Evolutionary conservation across 2,888 invertebrate species (phyloP), one percentile per base, ranked within the genome.

Genomic region (Eledone cirrhosa): DNA sequence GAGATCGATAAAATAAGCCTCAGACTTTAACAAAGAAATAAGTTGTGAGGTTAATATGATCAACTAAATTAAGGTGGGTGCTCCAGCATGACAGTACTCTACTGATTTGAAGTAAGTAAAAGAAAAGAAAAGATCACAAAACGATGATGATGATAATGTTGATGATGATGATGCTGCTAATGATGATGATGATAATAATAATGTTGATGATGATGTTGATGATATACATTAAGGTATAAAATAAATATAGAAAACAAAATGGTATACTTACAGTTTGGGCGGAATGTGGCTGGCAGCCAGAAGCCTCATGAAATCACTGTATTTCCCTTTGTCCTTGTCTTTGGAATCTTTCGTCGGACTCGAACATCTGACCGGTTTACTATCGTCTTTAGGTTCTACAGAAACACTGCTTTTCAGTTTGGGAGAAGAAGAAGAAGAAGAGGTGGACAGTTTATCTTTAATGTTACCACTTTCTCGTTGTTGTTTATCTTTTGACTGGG

Each of bases 291-390:
- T 81, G 0, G 83, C 81, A 22, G 84, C 82, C 41, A 84, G 69
- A 77, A 82, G 80, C 41, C 84, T 47, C 83, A 84, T 84, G 78
- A 83, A 84, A 47, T 84, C 84, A 41, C 83, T 82, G 78, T 82
- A 84, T 76, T 76, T 76, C 24, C 76, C 76, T 22, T 76, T 76
- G 24, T 76, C 76, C 24, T 76, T 47, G 22, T 74, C 41, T 22
- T 76, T 48, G n/a, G 48, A 22, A 11, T 47, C 47, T 24, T 47
- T 33, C 4, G n/a, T n/a, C 2, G 76, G 76, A 47, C 76, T 76
- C 2, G 48, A 76, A 48, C 47, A 76, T 27, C 76, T 33, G 27
- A 41, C 48, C 24, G 24, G 47, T n/a, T 76, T 76, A 16, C 5
- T 27, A 29, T 76, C 76, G 0, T 72, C 72, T n/a, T 72, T 72